These are phyloP conservation scores for Glyphotaelius pellucidus DNA, from an alignment of 2,888 invertebrate genomes.

Conservation along the genomic window DNA sequence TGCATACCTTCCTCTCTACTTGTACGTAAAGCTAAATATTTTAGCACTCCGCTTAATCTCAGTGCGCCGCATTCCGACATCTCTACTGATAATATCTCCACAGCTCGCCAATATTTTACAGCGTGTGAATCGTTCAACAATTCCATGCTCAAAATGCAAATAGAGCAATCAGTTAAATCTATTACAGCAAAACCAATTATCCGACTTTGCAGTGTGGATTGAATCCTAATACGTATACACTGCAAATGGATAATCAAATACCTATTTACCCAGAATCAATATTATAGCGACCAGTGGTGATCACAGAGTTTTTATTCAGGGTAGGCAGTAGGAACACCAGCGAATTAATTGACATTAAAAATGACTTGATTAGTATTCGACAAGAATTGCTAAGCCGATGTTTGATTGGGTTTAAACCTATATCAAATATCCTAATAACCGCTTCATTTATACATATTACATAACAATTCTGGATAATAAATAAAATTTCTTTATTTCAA, in stretches of 20 bases:
- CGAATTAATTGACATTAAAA: too few relatives aligned
- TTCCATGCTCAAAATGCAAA: conserved; percentile 25
- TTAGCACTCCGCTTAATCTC: neutral
- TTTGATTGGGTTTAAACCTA: too few relatives aligned
- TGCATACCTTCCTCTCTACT: neutral
- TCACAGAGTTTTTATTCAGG: too few relatives aligned
- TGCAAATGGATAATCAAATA: neutral
- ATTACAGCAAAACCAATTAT: neutral
- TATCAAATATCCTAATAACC: too few relatives aligned
- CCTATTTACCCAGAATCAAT: neutral
- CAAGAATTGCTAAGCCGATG: too few relatives aligned
- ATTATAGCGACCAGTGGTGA: neutral
- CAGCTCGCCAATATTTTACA: conserved; percentile 27
- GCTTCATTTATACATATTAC: too few relatives aligned
- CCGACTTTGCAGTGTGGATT: conserved; percentile 7
- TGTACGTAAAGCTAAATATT: neutral
- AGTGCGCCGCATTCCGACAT: conserved; percentile 13
- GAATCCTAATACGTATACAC: neutral
- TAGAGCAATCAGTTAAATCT: conserved; percentile 2
- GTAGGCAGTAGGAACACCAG: too few relatives aligned
- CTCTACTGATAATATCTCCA: neutral
- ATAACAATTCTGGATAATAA: too few relatives aligned
- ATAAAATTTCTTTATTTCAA: too few relatives aligned
- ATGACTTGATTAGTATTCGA: too few relatives aligned
- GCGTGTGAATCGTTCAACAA: conserved; percentile 23